Evolutionary conservation across 2,888 invertebrate species (phyloP).

Genomic region (Hoplodrina blanda): DNA sequence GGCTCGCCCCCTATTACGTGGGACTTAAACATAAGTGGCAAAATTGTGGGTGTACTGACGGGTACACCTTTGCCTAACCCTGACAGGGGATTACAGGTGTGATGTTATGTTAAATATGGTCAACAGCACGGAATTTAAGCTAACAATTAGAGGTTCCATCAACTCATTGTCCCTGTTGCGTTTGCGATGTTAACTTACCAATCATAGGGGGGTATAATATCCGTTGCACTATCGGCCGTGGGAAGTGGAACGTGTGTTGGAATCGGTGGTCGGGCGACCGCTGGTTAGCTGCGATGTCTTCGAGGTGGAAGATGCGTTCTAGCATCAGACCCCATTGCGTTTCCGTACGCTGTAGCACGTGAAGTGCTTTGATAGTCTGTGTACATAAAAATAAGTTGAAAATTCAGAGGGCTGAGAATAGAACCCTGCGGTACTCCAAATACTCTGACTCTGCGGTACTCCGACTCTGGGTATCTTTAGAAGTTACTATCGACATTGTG

Average conservation of each 20-base stretch:
- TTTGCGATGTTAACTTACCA: constrained; percentile 82
- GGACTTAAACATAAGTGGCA: too few relatives aligned
- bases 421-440: constrained; percentile 16
- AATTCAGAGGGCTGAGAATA: not conserved
- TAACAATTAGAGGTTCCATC: too few relatives aligned
- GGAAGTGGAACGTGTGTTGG: constrained; percentile 93
- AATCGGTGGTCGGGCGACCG: constrained; percentile 90
- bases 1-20: too few relatives aligned
- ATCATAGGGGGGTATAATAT: constrained; percentile 92
- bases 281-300: constrained; percentile 96
- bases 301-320: constrained; percentile 94
- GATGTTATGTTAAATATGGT: too few relatives aligned
- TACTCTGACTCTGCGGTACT: too few relatives aligned
- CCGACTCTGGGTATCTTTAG: not conserved
- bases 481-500: not conserved
- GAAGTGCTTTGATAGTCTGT: constrained; percentile 96
- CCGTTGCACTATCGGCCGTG: constrained; percentile 90
- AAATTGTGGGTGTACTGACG: too few relatives aligned
- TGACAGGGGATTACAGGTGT: too few relatives aligned
- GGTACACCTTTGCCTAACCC: too few relatives aligned
- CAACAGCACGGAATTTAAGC: too few relatives aligned
- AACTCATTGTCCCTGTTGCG: not conserved
- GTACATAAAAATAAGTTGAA: not conserved
- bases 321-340: constrained; percentile 98
- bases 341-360: constrained; percentile 97